phyloP scores from a whole-genome alignment of 2,797 vertebrate species.

The Lepilemur ruficaudatus region DNA sequence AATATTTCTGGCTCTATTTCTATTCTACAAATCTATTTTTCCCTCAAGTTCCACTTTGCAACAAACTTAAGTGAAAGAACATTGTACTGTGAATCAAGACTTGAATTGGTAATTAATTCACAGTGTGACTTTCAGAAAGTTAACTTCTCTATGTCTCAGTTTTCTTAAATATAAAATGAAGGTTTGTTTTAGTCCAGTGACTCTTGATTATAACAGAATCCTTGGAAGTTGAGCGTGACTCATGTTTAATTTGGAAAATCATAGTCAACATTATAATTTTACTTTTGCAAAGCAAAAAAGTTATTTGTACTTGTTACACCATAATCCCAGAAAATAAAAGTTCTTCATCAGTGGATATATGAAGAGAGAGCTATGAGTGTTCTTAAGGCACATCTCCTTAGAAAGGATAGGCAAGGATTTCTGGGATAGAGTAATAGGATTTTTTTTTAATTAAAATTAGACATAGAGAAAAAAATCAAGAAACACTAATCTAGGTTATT shows the following conservation, averaged over 20 bases:
- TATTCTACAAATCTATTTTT: neutral
- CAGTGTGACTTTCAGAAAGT: neutral
- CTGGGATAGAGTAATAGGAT: neutral
- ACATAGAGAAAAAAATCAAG: neutral
- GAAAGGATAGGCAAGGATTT: neutral
- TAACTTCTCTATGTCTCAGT: neutral
- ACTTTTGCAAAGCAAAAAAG: neutral
- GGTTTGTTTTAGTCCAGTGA: neutral
- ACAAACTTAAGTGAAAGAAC: constrained; percentile 6
- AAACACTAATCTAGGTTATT: neutral
- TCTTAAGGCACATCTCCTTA: neutral
- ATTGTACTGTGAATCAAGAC: neutral
- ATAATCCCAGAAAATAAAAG: neutral
- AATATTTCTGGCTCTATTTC: neutral
- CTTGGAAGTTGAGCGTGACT: neutral
- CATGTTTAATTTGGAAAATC: neutral
- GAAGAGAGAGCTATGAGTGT: neutral
- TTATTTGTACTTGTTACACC: neutral
- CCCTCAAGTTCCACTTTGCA: neutral
- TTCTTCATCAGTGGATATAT: neutral
- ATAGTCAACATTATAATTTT: constrained; percentile 17
- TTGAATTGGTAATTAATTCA: constrained; percentile 2
- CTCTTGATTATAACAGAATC: constrained; percentile 14
- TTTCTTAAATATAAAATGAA: constrained; percentile 29
- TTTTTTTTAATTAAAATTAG: neutral